phyloP scores from a whole-genome alignment of 2,797 vertebrate genomes.

The Trichosurus vulpecula region DNA sequence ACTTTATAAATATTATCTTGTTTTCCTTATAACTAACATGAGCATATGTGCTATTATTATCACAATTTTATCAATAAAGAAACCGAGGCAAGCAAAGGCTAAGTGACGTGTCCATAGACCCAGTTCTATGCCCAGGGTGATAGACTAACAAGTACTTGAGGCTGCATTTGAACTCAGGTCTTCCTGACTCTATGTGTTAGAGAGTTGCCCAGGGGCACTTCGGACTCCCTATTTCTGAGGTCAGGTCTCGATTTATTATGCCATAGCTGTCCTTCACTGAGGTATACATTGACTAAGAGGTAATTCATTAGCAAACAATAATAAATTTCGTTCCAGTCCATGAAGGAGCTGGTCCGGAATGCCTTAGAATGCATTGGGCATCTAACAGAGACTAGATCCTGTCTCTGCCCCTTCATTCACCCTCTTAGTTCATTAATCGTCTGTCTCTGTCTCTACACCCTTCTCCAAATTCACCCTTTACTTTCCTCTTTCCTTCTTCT shows the following conservation, averaged over 20 bases:
- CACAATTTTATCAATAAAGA: not conserved
- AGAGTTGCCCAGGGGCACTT: not conserved
- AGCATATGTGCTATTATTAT: not conserved
- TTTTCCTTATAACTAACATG: not conserved
- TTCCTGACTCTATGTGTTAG: not conserved
- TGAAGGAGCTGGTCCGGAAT: not conserved
- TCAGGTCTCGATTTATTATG: not conserved
- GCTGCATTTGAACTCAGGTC: not conserved
- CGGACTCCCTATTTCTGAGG: not conserved
- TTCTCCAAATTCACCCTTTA: too few species aligned
- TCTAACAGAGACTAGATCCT: not conserved
- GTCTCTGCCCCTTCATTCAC: not conserved
- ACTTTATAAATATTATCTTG: not conserved
- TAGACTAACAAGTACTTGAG: not conserved
- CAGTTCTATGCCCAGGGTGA: not conserved
- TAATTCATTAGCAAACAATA: slow-evolving; percentile 1
- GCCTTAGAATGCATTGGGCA: not conserved
- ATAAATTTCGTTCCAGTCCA: not conserved
- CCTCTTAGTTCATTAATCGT: not conserved
- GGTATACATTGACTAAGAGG: not conserved
- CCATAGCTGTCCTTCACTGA: not conserved
- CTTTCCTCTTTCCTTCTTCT: not conserved
- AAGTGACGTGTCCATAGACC: too few species aligned
- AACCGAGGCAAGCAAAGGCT: not conserved
- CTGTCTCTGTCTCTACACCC: not conserved